Conservation (phyloP, 2,888 invertebrate species). For the Acanthosoma haemorrhoidale region DNA sequence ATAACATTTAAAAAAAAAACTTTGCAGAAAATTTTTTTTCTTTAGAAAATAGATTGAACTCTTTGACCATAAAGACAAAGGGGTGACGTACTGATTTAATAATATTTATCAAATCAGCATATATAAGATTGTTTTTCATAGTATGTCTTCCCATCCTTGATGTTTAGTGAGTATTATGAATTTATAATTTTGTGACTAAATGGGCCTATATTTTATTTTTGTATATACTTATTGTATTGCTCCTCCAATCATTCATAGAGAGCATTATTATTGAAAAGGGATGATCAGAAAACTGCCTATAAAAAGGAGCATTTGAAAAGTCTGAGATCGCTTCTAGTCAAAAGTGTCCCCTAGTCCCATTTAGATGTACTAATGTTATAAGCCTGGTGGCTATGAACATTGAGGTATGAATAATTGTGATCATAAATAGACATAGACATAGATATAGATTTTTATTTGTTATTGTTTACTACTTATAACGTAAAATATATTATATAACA, state of each 20-base stretch:
- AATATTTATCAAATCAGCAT: too few relatives aligned
- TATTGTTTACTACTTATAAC: background rate
- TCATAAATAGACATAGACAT: background rate
- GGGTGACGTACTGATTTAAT: too few relatives aligned
- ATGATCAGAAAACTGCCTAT: background rate
- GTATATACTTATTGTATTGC: background rate
- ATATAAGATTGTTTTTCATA: background rate
- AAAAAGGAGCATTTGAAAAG: conserved; percentile 18
- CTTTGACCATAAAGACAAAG: too few relatives aligned
- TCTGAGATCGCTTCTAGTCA: conserved; percentile 26
- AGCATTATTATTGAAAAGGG: background rate
- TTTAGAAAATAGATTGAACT: too few relatives aligned
- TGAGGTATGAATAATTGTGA: conserved; percentile 4
- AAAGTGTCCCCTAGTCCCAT: background rate
- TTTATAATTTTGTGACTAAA: background rate
- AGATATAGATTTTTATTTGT: too few relatives aligned
- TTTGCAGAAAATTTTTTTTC: too few relatives aligned
- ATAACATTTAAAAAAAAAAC: too few relatives aligned
- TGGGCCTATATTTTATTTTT: conserved; percentile 2
- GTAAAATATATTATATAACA: background rate
- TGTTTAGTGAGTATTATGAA: background rate
- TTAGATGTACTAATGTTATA: background rate
- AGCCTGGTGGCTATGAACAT: background rate
- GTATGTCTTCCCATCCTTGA: conserved; percentile 7
- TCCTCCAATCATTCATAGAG: background rate